Evolutionary conservation across 2,888 invertebrate species (phyloP), one percentile per base, ranked within the genome.

Genomic region (Lepas anatifera): DNA sequence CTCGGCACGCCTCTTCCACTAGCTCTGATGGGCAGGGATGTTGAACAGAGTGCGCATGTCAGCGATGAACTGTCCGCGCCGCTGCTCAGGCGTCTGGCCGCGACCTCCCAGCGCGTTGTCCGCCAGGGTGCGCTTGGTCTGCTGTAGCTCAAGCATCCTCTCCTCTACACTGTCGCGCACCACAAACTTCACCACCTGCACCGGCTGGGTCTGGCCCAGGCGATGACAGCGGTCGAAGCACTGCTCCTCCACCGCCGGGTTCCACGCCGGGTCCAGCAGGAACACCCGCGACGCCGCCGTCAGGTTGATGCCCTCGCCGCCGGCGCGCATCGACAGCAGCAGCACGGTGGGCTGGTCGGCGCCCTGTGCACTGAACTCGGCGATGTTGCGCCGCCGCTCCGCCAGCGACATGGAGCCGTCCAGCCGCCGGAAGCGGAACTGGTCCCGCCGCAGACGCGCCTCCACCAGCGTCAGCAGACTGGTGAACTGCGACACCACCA

Each of bases 201-300:
- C 71, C 32, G 46, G 50, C 69, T 39, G 63, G 32, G 39, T 63
- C 64, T 71, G 71, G 18, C 71, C 71, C 27, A 71, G 43, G 18
- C 71, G 68, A 41, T 71, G 68, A 10, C 68, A 64, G 22, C 71
- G 46, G 66, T 71, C 71, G 35, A 71, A 71, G 46, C 68, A 69
- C 69, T 71, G 71, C 35, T 68, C 68, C 64, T 71, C 71, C 18
- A 39, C 48, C 22, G 71, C 68, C 32, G 71, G 71, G 41, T 71
- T 71, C 71, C 71, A 71, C 41, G 71, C 71, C 37, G 71, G 71
- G 64, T 71, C 71, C 27, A 71, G 37, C 48, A 71, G 64, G 41
- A 71, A 39, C 25, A 71, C 48, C 32, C 66, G 69, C 37, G 58
- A 66, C n/a, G 70, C 71, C 32, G 64, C 46, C 18, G 39, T 69